Conservation (phyloP, 2,888 invertebrate genomes). For the Sericinus montela region DNA sequence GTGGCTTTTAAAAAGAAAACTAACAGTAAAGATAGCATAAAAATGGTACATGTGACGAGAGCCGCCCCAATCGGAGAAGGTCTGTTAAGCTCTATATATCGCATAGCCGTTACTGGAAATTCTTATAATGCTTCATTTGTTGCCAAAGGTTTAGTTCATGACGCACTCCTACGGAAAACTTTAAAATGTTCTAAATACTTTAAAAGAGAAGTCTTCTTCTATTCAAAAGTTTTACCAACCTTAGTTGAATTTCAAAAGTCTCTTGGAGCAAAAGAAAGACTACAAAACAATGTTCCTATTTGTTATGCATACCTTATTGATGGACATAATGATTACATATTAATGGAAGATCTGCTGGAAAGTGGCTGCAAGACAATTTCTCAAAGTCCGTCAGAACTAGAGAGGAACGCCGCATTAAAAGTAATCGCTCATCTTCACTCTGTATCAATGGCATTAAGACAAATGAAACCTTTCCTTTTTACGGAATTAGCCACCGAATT, state of each 20-base stretch:
- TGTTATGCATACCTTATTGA: conserved; percentile 41
- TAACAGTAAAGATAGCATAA: conserved; percentile 35
- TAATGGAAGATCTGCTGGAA: conserved; percentile 46
- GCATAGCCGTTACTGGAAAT: conserved; percentile 36
- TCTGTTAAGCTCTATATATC: conserved; percentile 44
- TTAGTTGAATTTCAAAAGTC: conserved; percentile 36
- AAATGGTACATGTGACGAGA: conserved; percentile 33
- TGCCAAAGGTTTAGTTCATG: conserved; percentile 39
- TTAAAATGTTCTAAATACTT: conserved; percentile 36
- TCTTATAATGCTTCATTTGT: conserved; percentile 34
- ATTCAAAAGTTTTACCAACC: conserved; percentile 36
- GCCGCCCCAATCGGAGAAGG: conserved; percentile 48
- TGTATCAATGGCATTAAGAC: conserved; percentile 40
- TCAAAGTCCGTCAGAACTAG: conserved; percentile 28
- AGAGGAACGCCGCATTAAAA: conserved; percentile 37
- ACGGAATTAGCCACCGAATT: conserved; percentile 30
- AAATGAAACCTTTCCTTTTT: conserved; percentile 25
- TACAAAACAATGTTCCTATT: conserved; percentile 37
- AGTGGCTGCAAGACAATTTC: conserved; percentile 31
- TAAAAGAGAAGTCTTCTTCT: conserved; percentile 42
- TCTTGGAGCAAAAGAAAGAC: conserved; percentile 37
- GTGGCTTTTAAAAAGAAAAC: conserved; percentile 40
- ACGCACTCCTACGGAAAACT: conserved; percentile 34
- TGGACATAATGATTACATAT: conserved; percentile 43
- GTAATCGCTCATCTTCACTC: conserved; percentile 50